Evolutionary conservation across 2,888 invertebrate species (phyloP), one percentile per base, ranked within the genome.

Genomic region (Ormyrus rosae): DNA sequence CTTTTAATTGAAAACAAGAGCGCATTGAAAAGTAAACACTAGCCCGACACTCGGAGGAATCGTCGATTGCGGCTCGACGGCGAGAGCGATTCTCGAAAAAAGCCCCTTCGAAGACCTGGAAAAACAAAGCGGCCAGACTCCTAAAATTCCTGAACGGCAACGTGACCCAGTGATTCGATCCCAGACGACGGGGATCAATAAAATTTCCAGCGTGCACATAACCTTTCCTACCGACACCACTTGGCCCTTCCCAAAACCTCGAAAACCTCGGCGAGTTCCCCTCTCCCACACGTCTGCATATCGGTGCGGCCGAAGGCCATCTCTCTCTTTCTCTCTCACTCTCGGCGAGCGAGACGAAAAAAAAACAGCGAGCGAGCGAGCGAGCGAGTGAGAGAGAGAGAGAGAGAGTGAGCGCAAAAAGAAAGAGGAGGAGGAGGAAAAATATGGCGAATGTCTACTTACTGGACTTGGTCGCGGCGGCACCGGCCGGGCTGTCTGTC

Each of bases 161-260:
- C 19, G 64, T 74, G 73, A 74, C 73, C 73, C 73, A 74, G 65
- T 74, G 65, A 75, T 67, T 75, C 67, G 75, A 75, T 75, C 75
- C 56, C 50, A 5, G 48, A 3, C 55, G 51, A 67, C 8, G 9
- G 7, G n/a, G 60, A 75, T 75, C 75, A 75, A 75, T 75, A 75
- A 58, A 56, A 67, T 58, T 65, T 5, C 7, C 48, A 46, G 11
- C 13, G 7, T 10, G 2, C 53, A 6, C 55, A 70, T 45, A 70
- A 70, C 50, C 60, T 60, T 63, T 51, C 45, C 46, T 4, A 1
- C n/a, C 56, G 71, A 71, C 13, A 71, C 13, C 53, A 19, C 10
- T 9, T 5, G 68, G 46, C 70, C 69, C 53, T 11, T n/a, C 13
- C 58, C n/a, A 58, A n/a, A 58, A n/a, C 58, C 58, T 58, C 6